Base-by-base conservation (phyloP, 2,888 invertebrate species). In the Tyria jacobaeae region DNA sequence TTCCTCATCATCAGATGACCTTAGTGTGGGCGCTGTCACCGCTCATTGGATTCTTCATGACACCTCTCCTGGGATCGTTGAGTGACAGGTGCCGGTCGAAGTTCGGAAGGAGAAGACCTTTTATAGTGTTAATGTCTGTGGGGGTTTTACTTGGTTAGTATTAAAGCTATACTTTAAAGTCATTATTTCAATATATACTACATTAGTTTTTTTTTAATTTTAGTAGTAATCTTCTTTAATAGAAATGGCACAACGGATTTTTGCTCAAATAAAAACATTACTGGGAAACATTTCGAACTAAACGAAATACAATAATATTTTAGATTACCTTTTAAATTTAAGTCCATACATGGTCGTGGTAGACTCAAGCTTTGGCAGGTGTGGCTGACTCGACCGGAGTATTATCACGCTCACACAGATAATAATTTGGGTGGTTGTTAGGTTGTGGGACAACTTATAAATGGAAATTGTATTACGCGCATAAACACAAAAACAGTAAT, bases 11-110 rank as follows among this genome's bases (percentile, higher is more conserved):
- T 72, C 97, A 97, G 83, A 99, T 99, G 98, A 99, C 99, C 0
- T 91, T 99, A 60, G 98, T 99, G 31, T 99, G 99, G 99, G 98
- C 98, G 3, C 89, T 99, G 25, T 99, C 99, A 54, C 99, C 99
- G 0, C 92, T 99, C 21, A 96, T 99, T 51, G 99, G 99, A 59
- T 98, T 99, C 92, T 98, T 99, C 86, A 95, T 99, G 73, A 99
- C 99, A 0, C 99, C 99, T 1, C 92, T 99, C 65, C 93, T 99
- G 70, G 99, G 99, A 0, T 98, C 98, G 0, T 89, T 99, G 71
- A 98, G 98, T 87, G 99, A 99, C 90, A 95, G 98, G 60, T 99
- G 99, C 86, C 95, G 96, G 54, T 95, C 96, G 6, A 95, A 94
- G 66, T 95, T 97, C 73, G 99, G 99, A 9, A 95, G 99, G 62